These are phyloP conservation scores for Ammodytes dubius DNA, from an alignment of 2,113 vertebrate species.

Conservation along the genomic window DNA sequence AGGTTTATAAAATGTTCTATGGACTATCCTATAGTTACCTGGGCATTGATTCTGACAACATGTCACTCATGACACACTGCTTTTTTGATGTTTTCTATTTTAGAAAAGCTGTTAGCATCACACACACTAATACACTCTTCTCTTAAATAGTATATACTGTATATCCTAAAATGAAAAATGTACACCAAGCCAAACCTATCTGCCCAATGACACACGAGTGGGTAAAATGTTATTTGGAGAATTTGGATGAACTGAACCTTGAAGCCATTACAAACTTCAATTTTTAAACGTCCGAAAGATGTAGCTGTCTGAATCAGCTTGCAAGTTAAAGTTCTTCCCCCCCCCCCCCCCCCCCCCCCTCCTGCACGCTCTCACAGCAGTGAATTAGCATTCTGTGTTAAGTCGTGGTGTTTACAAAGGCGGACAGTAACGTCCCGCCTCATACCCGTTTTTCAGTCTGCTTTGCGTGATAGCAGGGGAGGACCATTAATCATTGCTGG, in stretches of 20 bases:
- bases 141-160: too few species aligned
- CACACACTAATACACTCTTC: too few species aligned
- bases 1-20: too few species aligned
- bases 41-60: too few species aligned
- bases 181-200: neutral
- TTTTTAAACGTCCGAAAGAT: neutral
- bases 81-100: too few species aligned
- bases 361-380: neutral
- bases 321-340: neutral
- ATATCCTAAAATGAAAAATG: neutral
- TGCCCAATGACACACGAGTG: neutral
- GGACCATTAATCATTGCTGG: constrained; percentile 39
- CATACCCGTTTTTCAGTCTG: constrained; percentile 29
- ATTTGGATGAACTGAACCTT: neutral
- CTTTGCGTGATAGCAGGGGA: constrained; percentile 47
- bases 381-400: constrained; percentile 35
- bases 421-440: constrained; percentile 39
- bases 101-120: neutral
- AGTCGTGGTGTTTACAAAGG: constrained; percentile 35
- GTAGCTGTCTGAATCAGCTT: neutral
- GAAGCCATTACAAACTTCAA: neutral
- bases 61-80: too few species aligned
- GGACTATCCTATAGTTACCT: too few species aligned
- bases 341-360: too few species aligned
- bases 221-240: neutral